phyloP scores from a whole-genome alignment of 2,888 invertebrate genomes.

The Tuberolachnus salignus region DNA sequence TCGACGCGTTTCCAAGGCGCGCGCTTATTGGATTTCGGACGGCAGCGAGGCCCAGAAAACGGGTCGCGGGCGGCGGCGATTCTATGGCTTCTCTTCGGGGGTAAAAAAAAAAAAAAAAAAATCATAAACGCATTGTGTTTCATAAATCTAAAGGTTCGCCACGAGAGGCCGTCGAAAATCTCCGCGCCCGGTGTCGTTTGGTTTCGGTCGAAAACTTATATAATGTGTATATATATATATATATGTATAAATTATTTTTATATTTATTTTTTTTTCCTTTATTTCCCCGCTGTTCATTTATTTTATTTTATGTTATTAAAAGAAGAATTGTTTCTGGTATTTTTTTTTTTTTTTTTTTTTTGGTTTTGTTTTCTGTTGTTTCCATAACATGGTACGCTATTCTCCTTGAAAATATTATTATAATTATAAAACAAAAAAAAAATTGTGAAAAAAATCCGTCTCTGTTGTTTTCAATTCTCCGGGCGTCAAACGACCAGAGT shows the following conservation, averaged over 20 bases:
- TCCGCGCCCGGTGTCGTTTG: background rate
- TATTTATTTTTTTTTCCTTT: too few species aligned
- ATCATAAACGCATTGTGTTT: conserved; percentile 45
- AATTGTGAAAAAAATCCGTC: too few species aligned
- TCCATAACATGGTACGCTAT: too few species aligned
- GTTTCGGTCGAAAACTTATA: conserved; percentile 10
- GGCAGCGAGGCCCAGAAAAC: background rate
- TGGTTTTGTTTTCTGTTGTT: too few species aligned
- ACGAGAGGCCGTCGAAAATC: conserved; percentile 37
- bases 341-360: background rate
- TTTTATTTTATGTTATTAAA: conserved; percentile 8
- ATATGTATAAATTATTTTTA: background rate
- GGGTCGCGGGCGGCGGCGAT: conserved; percentile 1
- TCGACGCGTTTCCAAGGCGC: background rate
- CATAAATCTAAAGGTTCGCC: conserved; percentile 38
- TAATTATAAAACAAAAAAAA: too few species aligned
- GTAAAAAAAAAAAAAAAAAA: too few species aligned
- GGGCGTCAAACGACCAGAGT: too few species aligned
- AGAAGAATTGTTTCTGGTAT: conserved; percentile 2
- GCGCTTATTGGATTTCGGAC: conserved; percentile 37
- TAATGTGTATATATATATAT: background rate
- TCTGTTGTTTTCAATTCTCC: too few species aligned
- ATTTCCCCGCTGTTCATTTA: too few species aligned
- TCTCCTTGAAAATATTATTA: too few species aligned
- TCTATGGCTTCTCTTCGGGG: conserved; percentile 30